These are phyloP conservation scores for Dolichoris vasculosae DNA, from an alignment of 1,140 invertebrate species.

Conservation along the genomic window DNA sequence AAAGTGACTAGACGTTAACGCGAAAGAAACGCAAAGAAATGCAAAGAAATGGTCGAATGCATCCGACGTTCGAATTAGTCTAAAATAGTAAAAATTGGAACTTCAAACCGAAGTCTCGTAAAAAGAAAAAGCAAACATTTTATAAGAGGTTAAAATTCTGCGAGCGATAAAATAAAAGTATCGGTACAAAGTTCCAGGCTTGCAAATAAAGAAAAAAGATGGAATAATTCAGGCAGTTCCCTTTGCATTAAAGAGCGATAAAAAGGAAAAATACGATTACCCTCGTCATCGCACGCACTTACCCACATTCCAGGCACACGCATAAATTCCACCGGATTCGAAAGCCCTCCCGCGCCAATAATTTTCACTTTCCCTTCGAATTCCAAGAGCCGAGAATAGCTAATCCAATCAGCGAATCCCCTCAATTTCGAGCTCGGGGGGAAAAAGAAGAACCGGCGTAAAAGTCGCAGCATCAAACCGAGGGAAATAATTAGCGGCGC, in stretches of 20 bases:
- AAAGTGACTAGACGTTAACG: no score
- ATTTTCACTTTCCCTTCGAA: constrained; percentile 40
- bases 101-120: no score
- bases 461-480: not conserved
- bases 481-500: constrained; percentile 46
- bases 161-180: not conserved
- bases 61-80: no score
- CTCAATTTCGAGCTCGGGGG: not conserved
- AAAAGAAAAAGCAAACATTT: no score
- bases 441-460: not conserved
- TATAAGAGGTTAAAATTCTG: not conserved
- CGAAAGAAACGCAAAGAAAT: no score
- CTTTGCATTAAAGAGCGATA: not conserved
- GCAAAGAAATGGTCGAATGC: no score
- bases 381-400: not conserved
- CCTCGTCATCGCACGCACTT: not conserved
- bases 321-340: not conserved
- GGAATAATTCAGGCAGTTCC: no score
- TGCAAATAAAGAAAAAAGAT: not conserved
- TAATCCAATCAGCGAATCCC: constrained; percentile 10
- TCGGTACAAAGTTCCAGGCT: not conserved
- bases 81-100: no score
- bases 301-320: not conserved
- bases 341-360: constrained; percentile 8
- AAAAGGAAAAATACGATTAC: not conserved